Conservation (phyloP, 1,140 invertebrate genomes). For the Cotesia chilonis region DNA sequence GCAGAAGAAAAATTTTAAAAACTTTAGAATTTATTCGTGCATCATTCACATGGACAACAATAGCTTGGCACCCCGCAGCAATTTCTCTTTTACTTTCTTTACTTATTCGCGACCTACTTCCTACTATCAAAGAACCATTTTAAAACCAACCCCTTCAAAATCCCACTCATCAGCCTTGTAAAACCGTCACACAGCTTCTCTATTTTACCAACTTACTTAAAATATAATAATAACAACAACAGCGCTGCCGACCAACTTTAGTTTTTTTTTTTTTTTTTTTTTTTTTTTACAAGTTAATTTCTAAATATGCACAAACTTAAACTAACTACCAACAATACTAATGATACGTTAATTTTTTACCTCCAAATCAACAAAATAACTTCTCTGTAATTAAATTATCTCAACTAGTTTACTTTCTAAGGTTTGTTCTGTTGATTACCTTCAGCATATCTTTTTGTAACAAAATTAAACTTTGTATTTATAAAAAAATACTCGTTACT, state of each 20-base stretch:
- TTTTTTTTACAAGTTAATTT: too few species aligned
- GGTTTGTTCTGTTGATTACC: too few species aligned
- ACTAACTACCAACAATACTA: too few species aligned
- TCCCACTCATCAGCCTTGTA: constrained; percentile 19
- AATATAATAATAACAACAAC: constrained; percentile 3
- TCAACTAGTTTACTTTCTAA: too few species aligned
- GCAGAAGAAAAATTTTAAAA: background rate
- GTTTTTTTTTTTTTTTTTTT: too few species aligned
- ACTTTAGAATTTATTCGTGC: background rate
- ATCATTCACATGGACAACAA: constrained; percentile 16
- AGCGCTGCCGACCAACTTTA: background rate
- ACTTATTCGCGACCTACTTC: constrained; percentile 41
- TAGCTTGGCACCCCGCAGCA: constrained; percentile 17
- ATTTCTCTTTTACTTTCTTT: constrained; percentile 40
- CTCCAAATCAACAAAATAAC: too few species aligned
- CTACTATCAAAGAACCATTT: constrained; percentile 15
- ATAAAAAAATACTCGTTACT: too few species aligned
- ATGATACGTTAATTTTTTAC: too few species aligned
- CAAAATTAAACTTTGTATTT: too few species aligned
- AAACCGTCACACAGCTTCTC: constrained; percentile 8
- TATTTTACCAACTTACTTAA: constrained; percentile 20
- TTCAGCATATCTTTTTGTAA: too few species aligned
- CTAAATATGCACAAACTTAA: too few species aligned
- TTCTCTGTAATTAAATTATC: too few species aligned
- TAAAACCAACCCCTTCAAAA: constrained; percentile 6